These are phyloP conservation scores for Caenorhabditis imperialis DNA, from an alignment of 2,888 invertebrate species.

Conservation along the genomic window DNA sequence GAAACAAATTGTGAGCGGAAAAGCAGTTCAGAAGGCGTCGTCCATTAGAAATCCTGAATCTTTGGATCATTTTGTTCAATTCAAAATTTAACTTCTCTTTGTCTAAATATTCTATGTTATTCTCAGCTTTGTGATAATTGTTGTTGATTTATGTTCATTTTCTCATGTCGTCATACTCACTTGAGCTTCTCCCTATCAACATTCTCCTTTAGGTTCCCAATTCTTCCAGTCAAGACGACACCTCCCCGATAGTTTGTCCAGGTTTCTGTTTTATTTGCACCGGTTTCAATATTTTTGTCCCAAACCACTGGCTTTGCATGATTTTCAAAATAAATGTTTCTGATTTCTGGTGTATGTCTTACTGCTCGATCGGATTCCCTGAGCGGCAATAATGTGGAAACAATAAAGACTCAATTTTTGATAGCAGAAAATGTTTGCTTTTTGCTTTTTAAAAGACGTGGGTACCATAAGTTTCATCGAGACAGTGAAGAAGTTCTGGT, in stretches of 20 bases:
- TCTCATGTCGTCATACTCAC: background rate
- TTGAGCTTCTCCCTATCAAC: too few relatives aligned
- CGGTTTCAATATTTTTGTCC: conserved; percentile 10
- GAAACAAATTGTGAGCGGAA: conserved; percentile 80
- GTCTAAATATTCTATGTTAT: background rate
- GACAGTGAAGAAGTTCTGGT: too few relatives aligned
- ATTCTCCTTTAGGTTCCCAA: too few relatives aligned
- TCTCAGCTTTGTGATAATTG: conserved; percentile 27
- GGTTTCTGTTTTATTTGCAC: conserved; percentile 20
- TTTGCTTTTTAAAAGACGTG: too few relatives aligned
- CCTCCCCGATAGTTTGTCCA: conserved; percentile 20
- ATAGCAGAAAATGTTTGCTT: too few relatives aligned
- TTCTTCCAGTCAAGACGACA: too few relatives aligned
- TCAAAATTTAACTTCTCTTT: conserved; percentile 22
- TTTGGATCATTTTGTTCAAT: conserved; percentile 62
- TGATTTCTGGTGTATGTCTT: too few relatives aligned
- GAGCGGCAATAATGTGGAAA: too few relatives aligned
- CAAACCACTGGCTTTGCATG: conserved; percentile 1
- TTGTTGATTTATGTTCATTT: background rate
- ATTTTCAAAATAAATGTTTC: too few relatives aligned
- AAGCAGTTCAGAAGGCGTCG: conserved; percentile 80
- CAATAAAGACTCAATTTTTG: too few relatives aligned
- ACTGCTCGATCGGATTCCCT: too few relatives aligned
- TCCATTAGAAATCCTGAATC: conserved; percentile 81
- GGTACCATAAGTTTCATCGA: too few relatives aligned